Evolutionary conservation across 2,888 invertebrate species (phyloP), one percentile per base, ranked within the genome.

Genomic region (Drosophila subquinaria): DNA sequence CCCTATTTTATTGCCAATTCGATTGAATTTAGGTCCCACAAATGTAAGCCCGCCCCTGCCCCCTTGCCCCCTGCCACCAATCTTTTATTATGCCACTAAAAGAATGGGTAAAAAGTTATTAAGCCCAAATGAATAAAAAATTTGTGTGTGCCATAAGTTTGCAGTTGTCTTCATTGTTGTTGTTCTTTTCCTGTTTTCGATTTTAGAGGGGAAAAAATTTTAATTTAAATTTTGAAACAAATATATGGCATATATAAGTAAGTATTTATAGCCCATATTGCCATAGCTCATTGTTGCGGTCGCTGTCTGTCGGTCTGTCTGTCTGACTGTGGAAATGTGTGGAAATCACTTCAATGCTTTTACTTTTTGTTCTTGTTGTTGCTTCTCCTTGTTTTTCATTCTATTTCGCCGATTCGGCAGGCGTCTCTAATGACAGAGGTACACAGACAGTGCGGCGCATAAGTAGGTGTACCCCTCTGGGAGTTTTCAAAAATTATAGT

Each of bases 1-100:
- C 85, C 90, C 90, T 88, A 85, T 80, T 87, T 83, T 89, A 88
- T 87, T 85, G 86, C 76, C 88, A 79, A 88, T 88, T 82, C 74
- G 51, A 65, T 74, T 73, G 83, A 88, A 89, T 89, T 70, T 62
- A 79, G 82, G 73, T 70, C 67, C 57, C 69, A 66, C 74, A 82
- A 76, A 75, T 81, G 73, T 79, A 40, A 40, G 52, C 27, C 50
- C 48, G 47, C 64, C 55, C 43, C n/a, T 15, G 0, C 13, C 20
- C 45, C 20, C 8, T 15, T n/a, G 23, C n/a, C n/a, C 45, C 33
- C 33, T 30, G 33, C 38, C 38, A 17, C 20, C 11, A 52, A 66
- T 59, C 60, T 47, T 47, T 53, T 51, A 65, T 60, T 55, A 63
- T 51, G 50, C 56, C 63, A 43, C 56, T 36, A 40, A 36, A 36